Percentiles rank a stretch among this genome's conserved stretches.
These are phyloP conservation scores for Beris chalybata DNA, from an alignment of 2,888 invertebrate genomes.

Conservation along the genomic window DNA sequence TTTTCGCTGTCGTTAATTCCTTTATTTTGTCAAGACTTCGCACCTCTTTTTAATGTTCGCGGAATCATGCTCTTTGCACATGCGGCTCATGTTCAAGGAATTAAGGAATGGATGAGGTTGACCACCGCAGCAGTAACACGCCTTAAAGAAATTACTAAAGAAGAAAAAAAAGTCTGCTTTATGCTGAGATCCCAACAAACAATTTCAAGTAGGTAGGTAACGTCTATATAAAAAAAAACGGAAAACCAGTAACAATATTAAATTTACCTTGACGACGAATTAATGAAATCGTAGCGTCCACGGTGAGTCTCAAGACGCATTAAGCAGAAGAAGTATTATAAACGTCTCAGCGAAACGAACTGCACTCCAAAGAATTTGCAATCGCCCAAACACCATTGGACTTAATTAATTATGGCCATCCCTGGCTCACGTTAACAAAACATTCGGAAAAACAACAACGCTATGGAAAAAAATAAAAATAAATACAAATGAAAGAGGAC, in stretches of 20 bases:
- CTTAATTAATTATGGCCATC: conserved; percentile 31
- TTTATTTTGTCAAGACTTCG: conserved; percentile 32
- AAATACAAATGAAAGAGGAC: conserved; percentile 15
- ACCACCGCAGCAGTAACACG: conserved; percentile 12
- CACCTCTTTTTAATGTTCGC: conserved; percentile 25
- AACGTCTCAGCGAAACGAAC: conserved; percentile 5
- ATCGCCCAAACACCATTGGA: conserved; percentile 29
- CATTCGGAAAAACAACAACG: conserved; percentile 8
- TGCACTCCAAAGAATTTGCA: conserved; percentile 22
- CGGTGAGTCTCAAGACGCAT: neutral
- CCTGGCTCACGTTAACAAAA: conserved; percentile 26
- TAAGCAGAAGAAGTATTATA: conserved; percentile 2
- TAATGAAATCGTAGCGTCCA: conserved; percentile 4
- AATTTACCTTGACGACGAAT: conserved; percentile 25
- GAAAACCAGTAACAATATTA: conserved; percentile 10
- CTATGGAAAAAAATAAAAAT: conserved; percentile 13
- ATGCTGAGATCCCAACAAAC: conserved; percentile 5
- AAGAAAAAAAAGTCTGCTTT: neutral
- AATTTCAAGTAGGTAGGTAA: conserved; percentile 29
- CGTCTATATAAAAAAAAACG: conserved; percentile 5
- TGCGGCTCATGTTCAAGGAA: conserved; percentile 22
- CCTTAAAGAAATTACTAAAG: neutral
- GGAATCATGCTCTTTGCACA: conserved; percentile 25
- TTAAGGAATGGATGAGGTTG: conserved; percentile 21
- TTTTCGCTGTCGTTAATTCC: conserved; percentile 29